Evolutionary conservation across 53 echinoderm and acorn worm genomes (phyloP).

Genomic region (Echinarachnius parma): DNA sequence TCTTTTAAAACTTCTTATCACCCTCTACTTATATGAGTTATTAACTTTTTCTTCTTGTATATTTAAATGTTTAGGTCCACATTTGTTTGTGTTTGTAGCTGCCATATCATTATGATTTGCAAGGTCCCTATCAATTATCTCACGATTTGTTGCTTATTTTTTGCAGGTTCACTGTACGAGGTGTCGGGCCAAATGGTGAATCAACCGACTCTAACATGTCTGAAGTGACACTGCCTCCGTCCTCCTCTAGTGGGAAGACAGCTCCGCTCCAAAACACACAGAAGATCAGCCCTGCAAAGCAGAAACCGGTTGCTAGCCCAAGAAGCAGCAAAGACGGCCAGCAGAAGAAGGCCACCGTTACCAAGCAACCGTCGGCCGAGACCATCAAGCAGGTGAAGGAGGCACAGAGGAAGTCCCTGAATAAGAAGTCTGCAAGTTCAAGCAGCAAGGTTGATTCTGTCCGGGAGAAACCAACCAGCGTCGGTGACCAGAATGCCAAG

Average conservation of each 20-base stretch:
- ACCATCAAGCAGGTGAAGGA: neutral
- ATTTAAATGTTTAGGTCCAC: no score
- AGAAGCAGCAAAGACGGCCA: conserved; percentile 30
- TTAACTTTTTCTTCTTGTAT: no score
- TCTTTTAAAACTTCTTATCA: no score
- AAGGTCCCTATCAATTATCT: no score
- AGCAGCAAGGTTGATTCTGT: conserved; percentile 1
- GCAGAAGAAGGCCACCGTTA: conserved; percentile 22
- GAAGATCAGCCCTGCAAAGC: conserved; percentile 20
- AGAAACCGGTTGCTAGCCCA: conserved; percentile 19
- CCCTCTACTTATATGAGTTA: no score
- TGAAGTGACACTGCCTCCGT: conserved; percentile 41
- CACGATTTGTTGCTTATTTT: neutral
- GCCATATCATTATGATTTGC: no score
- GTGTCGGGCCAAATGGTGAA: conserved; percentile 48
- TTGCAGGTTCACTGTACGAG: conserved; percentile 65
- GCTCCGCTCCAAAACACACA: neutral
- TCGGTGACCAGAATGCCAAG: conserved; percentile 24
- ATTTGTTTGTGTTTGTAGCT: no score
- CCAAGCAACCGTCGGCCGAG: neutral
- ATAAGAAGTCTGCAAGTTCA: conserved; percentile 45
- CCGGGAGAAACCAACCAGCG: conserved; percentile 15
- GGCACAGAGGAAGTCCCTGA: conserved; percentile 11
- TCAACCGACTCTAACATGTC: conserved; percentile 62
- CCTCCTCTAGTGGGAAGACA: conserved; percentile 35